Base-by-base conservation (phyloP, 30 jellyfish, hydroid and myxozoan species). In the Haliclystus octoradiatus region DNA sequence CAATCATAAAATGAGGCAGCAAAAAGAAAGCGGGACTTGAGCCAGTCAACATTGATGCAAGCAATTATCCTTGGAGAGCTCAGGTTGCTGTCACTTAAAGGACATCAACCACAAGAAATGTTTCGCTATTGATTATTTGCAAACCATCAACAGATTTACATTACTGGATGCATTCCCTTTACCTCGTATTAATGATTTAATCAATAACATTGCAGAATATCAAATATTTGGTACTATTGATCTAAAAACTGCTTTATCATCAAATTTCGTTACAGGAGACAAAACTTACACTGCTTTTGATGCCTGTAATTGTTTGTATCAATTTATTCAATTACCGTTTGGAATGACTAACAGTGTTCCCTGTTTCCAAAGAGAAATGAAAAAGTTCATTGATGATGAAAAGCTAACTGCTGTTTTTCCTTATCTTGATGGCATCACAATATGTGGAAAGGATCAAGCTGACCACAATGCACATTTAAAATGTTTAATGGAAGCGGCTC, bases 311-410 rank as follows among this genome's bases (percentile, higher is more conserved):
- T 28, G 46, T 28, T 66, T 73, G 30, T 80, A 64, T 64, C 94
- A 80, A 49, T 61, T 62, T 49, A 57, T 67, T 26, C 83, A 86
- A 28, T 29, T 72, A 34, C 92, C 94, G 15, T 80, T 62, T 49
- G 93, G 92, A 2, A 93, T 80, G 13, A 72, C 94, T 47, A 72
- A 80, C 65, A 77, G 94, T 15, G 92, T 74, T 34, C 77, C 93
- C 34, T 28, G 77, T 33, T 80, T 80, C 50, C 92, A 80, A 52
- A 31, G 94, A 31, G 60, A 9, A n/a, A 80, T 80, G 52, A 74
- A 61, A 50, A 28, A 34, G 26, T 62, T 80, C 52, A 60, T 57
- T 34, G 78, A 49, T 28, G 33, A 74, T 27, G 65, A 80, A 2
- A 74, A 66, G 40, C 65, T 80, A 15, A 25, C 81, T 57, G 83